Conservation (phyloP, 2,888 invertebrate species). For the Villa cingulata region DNA sequence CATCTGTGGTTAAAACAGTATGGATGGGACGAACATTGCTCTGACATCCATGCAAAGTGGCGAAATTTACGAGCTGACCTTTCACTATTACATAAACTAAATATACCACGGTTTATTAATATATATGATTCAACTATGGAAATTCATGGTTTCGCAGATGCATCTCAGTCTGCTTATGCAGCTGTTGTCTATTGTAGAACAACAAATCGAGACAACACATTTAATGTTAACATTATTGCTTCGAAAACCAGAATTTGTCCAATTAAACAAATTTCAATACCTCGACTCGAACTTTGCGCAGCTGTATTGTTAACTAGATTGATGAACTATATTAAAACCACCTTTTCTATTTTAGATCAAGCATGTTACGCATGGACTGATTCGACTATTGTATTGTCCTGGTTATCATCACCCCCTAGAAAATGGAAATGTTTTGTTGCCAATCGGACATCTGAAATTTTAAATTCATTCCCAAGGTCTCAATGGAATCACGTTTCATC, state of each 20-base stretch:
- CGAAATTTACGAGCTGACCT: neutral
- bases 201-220: too few species aligned
- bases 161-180: too few species aligned
- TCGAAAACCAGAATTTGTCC: too few species aligned
- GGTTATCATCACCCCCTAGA: slow-evolving; percentile 14
- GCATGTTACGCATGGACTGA: slow-evolving; percentile 13
- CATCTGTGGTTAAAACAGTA: neutral
- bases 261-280: too few species aligned
- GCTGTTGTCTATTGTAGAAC: too few species aligned
- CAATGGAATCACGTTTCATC: slow-evolving; percentile 16
- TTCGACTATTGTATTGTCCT: slow-evolving; percentile 15
- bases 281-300: too few species aligned
- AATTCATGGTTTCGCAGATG: too few species aligned
- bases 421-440: slow-evolving; percentile 19
- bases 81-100: too few species aligned
- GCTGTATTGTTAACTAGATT: slow-evolving; percentile 2
- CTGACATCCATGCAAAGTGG: neutral
- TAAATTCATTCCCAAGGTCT: slow-evolving; percentile 2
- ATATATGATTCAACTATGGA: too few species aligned
- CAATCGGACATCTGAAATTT: slow-evolving; percentile 15
- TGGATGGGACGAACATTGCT: slow-evolving; percentile 1
- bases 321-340: neutral
- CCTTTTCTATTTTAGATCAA: neutral
- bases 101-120: too few species aligned
- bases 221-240: too few species aligned